phyloP scores from a whole-genome alignment of 2,797 vertebrate species.

The Threskiornis aethiopicus region DNA sequence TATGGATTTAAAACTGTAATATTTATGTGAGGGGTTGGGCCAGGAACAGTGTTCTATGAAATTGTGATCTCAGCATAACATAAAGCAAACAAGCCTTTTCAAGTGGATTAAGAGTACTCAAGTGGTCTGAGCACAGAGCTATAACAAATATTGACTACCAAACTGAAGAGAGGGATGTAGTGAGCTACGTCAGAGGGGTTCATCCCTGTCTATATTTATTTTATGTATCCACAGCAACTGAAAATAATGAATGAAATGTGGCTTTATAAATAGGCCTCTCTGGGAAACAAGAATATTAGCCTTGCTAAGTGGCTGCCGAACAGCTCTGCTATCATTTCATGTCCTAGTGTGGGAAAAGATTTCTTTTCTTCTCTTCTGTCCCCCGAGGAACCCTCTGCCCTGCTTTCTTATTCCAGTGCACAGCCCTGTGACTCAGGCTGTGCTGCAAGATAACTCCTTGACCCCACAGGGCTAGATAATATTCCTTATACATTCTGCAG shows the following conservation, averaged over 20 bases:
- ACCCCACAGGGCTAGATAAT: neutral
- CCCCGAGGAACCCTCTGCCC: neutral
- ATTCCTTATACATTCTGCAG: neutral
- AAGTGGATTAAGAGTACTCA: slow-evolving; percentile 41
- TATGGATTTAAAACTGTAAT: neutral
- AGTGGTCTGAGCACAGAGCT: slow-evolving; percentile 15
- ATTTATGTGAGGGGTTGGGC: neutral
- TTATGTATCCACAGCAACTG: neutral
- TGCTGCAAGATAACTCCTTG: slow-evolving; percentile 11
- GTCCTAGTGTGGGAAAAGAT: neutral
- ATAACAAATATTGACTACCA: slow-evolving; percentile 53
- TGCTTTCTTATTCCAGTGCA: neutral
- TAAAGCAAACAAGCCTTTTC: slow-evolving; percentile 46
- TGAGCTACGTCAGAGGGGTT: neutral
- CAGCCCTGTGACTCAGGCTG: slow-evolving; percentile 16
- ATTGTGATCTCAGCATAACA: slow-evolving; percentile 18
- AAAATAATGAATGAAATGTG: slow-evolving; percentile 7
- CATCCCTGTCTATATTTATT: slow-evolving; percentile 36
- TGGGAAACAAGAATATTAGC: neutral
- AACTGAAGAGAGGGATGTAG: neutral
- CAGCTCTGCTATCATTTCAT: neutral
- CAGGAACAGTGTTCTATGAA: neutral
- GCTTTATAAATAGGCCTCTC: neutral
- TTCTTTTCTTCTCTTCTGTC: neutral
- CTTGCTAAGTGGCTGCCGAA: neutral